Evolutionary conservation across 2,888 invertebrate genomes (phyloP).

Genomic region (Drosophila falleni): DNA sequence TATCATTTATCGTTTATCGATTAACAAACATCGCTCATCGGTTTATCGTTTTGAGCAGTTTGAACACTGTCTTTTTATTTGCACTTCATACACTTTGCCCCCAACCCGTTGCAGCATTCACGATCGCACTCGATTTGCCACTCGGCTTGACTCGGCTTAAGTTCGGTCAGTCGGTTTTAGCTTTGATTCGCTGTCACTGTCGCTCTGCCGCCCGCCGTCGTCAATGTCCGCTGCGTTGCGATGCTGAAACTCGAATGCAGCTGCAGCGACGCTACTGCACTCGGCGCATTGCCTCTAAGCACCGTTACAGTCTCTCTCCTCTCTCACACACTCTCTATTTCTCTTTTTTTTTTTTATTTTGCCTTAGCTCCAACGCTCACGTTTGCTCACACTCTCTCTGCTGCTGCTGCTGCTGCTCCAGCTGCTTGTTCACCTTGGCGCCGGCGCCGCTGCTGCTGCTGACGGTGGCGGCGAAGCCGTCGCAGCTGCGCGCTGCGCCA

Average conservation of each 20-base stretch:
- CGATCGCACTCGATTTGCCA: constrained; percentile 12
- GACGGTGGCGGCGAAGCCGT: constrained; percentile 46
- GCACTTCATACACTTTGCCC: constrained; percentile 19
- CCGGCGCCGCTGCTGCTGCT: constrained; percentile 50
- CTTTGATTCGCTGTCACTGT: constrained; percentile 46
- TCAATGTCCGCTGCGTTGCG: constrained; percentile 62
- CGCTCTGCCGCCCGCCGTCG: constrained; percentile 39
- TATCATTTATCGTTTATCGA: not conserved
- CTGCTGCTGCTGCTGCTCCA: constrained; percentile 31
- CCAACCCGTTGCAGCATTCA: constrained; percentile 5
- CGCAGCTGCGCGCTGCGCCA: constrained; percentile 73
- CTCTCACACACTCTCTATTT: too few relatives aligned
- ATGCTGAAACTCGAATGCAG: constrained; percentile 71
- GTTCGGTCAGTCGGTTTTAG: constrained; percentile 6
- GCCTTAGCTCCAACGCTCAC: constrained; percentile 5
- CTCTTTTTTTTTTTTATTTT: not conserved
- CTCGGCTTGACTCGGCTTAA: constrained; percentile 13
- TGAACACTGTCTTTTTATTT: not conserved
- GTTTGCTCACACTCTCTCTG: constrained; percentile 3
- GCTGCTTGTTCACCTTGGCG: constrained; percentile 72
- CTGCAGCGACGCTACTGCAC: constrained; percentile 57
- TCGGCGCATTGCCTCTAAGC: constrained; percentile 46
- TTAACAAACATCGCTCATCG: not conserved
- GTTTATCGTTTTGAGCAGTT: not conserved
- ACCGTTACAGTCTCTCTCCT: constrained; percentile 19